A percentile compares a stretch with the other conserved stretches of the same genome.
phyloP scores from a whole-genome alignment of 2,113 vertebrate genomes.

The Taurulus bubalis region DNA sequence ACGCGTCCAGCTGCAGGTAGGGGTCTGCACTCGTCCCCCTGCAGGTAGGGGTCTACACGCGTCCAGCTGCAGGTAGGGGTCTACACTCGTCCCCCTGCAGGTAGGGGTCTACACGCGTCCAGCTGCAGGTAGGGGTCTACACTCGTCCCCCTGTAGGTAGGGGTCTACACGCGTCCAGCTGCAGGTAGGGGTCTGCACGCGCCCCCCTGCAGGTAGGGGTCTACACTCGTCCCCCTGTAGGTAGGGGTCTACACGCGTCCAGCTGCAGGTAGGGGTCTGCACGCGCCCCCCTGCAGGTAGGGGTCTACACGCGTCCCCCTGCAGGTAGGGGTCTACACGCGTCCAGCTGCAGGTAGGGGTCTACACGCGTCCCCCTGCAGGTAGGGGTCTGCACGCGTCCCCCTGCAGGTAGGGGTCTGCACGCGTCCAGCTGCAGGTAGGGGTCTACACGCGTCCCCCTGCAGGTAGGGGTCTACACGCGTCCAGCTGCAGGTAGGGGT shows the following conservation, averaged over 20 bases:
- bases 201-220: background rate
- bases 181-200: background rate
- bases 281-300: background rate
- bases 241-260: background rate
- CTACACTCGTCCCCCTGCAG: background rate
- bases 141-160: background rate
- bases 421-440: constrained; percentile 18
- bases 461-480: background rate
- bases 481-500: constrained; percentile 27
- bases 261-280: constrained; percentile 19
- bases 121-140: constrained; percentile 20
- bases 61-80: constrained; percentile 27
- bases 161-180: constrained; percentile 11
- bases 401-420: no score
- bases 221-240: no score
- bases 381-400: no score
- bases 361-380: background rate
- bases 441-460: background rate
- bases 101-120: background rate
- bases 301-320: no score
- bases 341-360: constrained; percentile 27
- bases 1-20: background rate
- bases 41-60: no score
- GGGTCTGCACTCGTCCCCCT: no score
- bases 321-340: no score